phyloP scores from a whole-genome alignment of 2,888 invertebrate genomes.

The Drosophila lacicola region DNA sequence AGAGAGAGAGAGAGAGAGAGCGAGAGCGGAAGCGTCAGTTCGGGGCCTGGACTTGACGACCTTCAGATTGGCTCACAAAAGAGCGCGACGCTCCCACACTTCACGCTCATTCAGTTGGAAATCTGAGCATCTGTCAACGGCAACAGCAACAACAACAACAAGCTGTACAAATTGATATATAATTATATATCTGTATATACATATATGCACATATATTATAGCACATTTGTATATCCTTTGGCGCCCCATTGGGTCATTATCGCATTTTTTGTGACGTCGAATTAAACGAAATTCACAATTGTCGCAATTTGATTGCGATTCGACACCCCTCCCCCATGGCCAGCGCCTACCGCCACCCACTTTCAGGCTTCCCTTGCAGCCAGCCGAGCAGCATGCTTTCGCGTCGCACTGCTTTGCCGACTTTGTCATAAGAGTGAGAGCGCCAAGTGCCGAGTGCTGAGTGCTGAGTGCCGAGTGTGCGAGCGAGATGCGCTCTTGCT shows the following conservation, averaged over 20 bases:
- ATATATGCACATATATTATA: no score
- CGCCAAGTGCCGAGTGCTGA: slow-evolving; percentile 5
- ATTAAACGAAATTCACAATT: slow-evolving; percentile 41
- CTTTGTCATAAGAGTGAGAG: slow-evolving; percentile 36
- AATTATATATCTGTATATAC: no score
- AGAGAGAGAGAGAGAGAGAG: slow-evolving; percentile 2
- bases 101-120: slow-evolving; percentile 36
- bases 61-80: slow-evolving; percentile 61
- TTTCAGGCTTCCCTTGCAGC: not conserved
- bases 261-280: not conserved
- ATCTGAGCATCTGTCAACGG: slow-evolving; percentile 11
- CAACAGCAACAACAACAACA: slow-evolving; percentile 4
- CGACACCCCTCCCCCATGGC: not conserved
- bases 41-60: slow-evolving; percentile 55
- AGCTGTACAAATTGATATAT: no score
- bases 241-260: slow-evolving; percentile 7
- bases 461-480: slow-evolving; percentile 1
- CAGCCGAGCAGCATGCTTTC: slow-evolving; percentile 3
- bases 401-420: slow-evolving; percentile 52
- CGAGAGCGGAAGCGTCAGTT: slow-evolving; percentile 22
- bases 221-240: not conserved
- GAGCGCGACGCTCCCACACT: slow-evolving; percentile 58
- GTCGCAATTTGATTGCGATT: slow-evolving; percentile 48
- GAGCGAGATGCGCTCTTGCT: slow-evolving; percentile 9
- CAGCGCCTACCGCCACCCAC: not conserved